Evolutionary conservation across 2,888 invertebrate genomes (phyloP).

Genomic region (Eubasilissa splendida): DNA sequence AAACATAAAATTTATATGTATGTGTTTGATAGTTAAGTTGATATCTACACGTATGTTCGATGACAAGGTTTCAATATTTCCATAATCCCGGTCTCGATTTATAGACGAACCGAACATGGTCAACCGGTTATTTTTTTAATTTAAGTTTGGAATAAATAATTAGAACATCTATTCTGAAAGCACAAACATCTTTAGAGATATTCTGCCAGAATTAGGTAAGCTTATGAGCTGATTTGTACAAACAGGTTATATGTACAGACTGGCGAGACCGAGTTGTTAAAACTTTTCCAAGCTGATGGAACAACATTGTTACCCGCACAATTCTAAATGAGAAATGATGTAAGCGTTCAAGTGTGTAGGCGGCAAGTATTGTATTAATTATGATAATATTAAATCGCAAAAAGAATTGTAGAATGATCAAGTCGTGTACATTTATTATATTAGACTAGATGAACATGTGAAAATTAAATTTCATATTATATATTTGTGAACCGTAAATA

Average conservation of each 20-base stretch:
- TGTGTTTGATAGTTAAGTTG: too few relatives aligned
- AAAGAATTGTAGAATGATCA: conserved; percentile 57
- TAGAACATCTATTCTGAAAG: neutral
- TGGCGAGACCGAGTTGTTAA: neutral
- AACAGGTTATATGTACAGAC: too few relatives aligned
- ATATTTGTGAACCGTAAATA: neutral
- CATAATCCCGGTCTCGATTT: too few relatives aligned
- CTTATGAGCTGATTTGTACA: too few relatives aligned
- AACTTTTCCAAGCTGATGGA: conserved; percentile 23
- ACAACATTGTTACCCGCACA: conserved; percentile 46
- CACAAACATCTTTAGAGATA: conserved; percentile 16
- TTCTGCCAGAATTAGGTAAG: too few relatives aligned
- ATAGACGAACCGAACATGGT: too few relatives aligned
- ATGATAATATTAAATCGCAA: conserved; percentile 53
- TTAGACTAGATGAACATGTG: conserved; percentile 55
- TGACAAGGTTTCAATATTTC: too few relatives aligned
- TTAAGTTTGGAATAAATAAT: too few relatives aligned
- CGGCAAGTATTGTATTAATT: conserved; percentile 55
- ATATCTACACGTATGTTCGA: too few relatives aligned
- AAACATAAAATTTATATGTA: too few relatives aligned
- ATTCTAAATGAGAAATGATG: conserved; percentile 51
- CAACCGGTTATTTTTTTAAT: too few relatives aligned
- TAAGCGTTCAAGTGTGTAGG: conserved; percentile 48
- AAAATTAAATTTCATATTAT: conserved; percentile 26
- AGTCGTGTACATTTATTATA: conserved; percentile 57